Base-by-base conservation (phyloP, 2,113 vertebrate genomes). In the Leuciscus idus region DNA sequence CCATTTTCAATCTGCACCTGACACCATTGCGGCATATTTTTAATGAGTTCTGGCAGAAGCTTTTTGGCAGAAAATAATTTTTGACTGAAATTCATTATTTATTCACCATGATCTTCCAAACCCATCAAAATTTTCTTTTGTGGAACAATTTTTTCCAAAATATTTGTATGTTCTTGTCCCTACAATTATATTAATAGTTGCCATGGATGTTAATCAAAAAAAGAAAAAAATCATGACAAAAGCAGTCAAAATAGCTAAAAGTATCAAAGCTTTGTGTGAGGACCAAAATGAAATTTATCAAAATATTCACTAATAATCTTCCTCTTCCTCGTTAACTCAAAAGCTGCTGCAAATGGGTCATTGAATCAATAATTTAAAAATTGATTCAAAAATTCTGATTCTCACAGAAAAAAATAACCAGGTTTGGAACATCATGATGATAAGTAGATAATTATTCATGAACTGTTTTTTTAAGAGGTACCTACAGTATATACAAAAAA, bases 1-100 rank as follows among this genome's bases (percentile, higher is more conserved):
- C 80, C 78, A 84, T 84, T 88, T 73, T 86, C 87, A 57, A 6
- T n/a, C 59, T 81, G 85, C 85, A 64, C 70, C 33, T 76, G 72
- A 81, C 26, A 28, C 13, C 43, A 52, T 33, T 52, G 81, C 19
- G 5, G 5, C 62, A 52, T 50, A 19, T 68, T 33, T 82, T 11
- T 70, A 28, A 70, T 70, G 62, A 82, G 26, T 82, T 68, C 59
- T 81, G 15, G 36, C 36, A 30, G 15, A 30, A 46, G 26, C 79
- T 64, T 46, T 64, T 39, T 36, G 50, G 57, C 57, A 39, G 33
- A 23, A 23, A 72, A 43, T n/a, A 5, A 6, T 72, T 72, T 73
- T 28, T 21, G 46, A 15, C 74, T 9, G 26, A 52, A 52, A 77
- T 77, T 33, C 9, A 77, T 52, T 33, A 50, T 76, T 76, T 76